Percentiles rank a stretch among this genome's conserved stretches.
phyloP scores from a whole-genome alignment of 2,888 invertebrate species.

The Drosophila anceps region DNA sequence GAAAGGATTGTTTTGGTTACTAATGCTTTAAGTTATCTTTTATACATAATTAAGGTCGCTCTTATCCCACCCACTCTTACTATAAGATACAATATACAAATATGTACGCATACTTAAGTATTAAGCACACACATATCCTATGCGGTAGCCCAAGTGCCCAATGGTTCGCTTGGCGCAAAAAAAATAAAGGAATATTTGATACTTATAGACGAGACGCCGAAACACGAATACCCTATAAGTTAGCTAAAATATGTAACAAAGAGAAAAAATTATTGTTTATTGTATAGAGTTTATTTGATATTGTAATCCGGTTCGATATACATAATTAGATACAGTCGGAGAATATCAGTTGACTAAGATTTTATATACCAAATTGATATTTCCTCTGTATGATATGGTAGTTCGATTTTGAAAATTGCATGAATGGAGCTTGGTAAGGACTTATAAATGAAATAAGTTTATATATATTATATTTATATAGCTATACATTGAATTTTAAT shows the following conservation, averaged over 20 bases:
- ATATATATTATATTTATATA: too few relatives aligned
- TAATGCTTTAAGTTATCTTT: conserved; percentile 17
- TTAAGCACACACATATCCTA: conserved; percentile 31
- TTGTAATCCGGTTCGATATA: too few relatives aligned
- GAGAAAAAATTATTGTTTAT: neutral
- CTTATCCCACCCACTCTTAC: neutral
- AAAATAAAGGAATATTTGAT: too few relatives aligned
- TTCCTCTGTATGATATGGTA: too few relatives aligned
- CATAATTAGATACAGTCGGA: too few relatives aligned
- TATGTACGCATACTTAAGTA: conserved; percentile 25
- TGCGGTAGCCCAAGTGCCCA: conserved; percentile 3
- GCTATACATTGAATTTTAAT: too few relatives aligned
- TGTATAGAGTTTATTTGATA: too few relatives aligned
- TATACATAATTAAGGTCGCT: conserved; percentile 45
- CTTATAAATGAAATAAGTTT: too few relatives aligned
- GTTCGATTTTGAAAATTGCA: too few relatives aligned
- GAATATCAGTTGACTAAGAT: too few relatives aligned
- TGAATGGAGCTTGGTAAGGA: too few relatives aligned
- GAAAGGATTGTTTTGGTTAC: neutral
- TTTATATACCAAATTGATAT: too few relatives aligned
- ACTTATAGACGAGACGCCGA: neutral
- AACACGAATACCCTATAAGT: neutral
- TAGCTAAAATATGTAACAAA: neutral
- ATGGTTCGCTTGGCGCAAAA: neutral
- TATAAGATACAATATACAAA: conserved; percentile 19